Evolutionary conservation across 1,140 invertebrate species (phyloP).

Genomic region (Pectinophora gossypiella): DNA sequence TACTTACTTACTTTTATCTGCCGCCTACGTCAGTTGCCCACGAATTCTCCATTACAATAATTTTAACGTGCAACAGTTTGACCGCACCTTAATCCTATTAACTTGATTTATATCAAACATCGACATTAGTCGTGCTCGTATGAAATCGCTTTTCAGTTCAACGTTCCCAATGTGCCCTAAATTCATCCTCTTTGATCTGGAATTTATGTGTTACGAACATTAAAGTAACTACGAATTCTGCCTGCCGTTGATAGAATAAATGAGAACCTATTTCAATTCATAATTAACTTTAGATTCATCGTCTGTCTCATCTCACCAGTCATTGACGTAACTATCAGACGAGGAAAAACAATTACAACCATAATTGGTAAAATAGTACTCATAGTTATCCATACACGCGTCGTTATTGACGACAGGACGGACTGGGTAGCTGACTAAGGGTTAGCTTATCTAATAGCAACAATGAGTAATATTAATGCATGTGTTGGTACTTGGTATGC

Average conservation of each 20-base stretch:
- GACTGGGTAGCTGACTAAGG: constrained; percentile 12
- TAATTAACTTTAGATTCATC: not conserved
- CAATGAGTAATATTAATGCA: constrained; percentile 21
- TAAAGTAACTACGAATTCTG: not conserved
- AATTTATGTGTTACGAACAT: not conserved
- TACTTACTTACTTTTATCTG: too few relatives aligned
- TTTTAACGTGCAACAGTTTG: constrained; percentile 3
- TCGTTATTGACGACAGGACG: not conserved
- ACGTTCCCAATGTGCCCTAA: not conserved
- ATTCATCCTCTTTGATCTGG: not conserved
- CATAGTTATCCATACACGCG: not conserved
- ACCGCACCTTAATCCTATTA: not conserved
- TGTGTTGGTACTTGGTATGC: constrained; percentile 4
- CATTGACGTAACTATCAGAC: not conserved
- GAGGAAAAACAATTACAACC: too few relatives aligned
- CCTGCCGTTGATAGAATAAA: not conserved
- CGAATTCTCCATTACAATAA: constrained; percentile 1
- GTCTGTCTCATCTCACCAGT: not conserved
- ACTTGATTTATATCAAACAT: not conserved
- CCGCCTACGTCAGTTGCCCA: not conserved
- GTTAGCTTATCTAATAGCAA: constrained; percentile 21
- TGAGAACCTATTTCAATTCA: too few relatives aligned
- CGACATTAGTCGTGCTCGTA: not conserved
- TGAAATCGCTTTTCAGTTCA: not conserved
- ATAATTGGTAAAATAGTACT: not conserved